Evolutionary conservation across 2,113 vertebrate species (phyloP).

Genomic region (Engystomops pustulosus): DNA sequence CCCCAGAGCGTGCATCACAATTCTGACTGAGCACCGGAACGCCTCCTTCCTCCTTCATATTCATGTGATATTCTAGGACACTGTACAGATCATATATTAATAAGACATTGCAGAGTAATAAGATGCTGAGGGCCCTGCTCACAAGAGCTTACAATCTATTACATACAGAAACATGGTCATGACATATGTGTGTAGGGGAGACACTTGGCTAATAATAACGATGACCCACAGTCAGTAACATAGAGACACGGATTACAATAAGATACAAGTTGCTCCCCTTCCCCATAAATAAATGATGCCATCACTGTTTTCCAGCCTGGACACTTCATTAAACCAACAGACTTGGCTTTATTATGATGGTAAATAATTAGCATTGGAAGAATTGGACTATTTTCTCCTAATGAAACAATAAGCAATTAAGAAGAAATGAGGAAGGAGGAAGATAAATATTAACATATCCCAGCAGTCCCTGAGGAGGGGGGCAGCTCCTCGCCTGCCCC

Average conservation of each 20-base stretch:
- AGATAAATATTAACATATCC: conserved; percentile 38
- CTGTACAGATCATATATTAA: too few species aligned
- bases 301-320: not conserved
- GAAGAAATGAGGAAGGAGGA: not conserved
- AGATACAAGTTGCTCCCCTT: not conserved
- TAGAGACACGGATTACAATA: not conserved
- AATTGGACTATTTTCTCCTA: conserved; percentile 9
- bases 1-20: too few species aligned
- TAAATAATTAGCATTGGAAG: conserved; percentile 21
- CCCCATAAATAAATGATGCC: not conserved
- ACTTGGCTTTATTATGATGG: not conserved
- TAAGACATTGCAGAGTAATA: too few species aligned
- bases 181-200: not conserved
- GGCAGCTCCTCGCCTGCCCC: conserved; percentile 7
- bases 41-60: too few species aligned
- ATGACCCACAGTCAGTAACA: not conserved
- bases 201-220: not conserved
- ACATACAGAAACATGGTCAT: not conserved
- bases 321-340: conserved; percentile 19
- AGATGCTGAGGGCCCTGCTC: too few species aligned
- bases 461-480: conserved; percentile 10
- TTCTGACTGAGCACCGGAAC: too few species aligned
- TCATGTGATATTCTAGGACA: too few species aligned
- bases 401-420: conserved; percentile 42
- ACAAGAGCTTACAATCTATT: too few species aligned